Percentiles rank a stretch among this genome's conserved stretches.
Conservation (phyloP, 2,888 invertebrate species). For the Desoria tigrina region DNA sequence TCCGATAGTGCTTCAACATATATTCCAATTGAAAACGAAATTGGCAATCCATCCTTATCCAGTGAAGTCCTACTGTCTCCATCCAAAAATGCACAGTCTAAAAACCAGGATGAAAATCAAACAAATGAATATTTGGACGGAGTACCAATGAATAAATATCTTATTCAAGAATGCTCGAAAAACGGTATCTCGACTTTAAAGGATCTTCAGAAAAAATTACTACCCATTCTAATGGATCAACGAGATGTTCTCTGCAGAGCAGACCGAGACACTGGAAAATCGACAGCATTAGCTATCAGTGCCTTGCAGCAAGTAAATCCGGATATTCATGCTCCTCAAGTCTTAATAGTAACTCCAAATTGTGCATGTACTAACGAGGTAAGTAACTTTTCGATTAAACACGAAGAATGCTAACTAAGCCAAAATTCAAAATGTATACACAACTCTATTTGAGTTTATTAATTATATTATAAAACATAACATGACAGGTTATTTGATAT, state of each 20-base stretch:
- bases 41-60: too few species aligned
- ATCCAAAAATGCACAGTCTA: too few species aligned
- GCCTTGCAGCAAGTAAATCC: neutral
- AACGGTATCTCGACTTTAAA: neutral
- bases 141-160: conserved; percentile 1
- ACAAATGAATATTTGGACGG: too few species aligned
- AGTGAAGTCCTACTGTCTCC: too few species aligned
- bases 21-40: too few species aligned
- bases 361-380: neutral
- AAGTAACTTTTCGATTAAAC: too few species aligned
- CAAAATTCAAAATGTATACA: too few species aligned
- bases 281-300: neutral
- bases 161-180: neutral
- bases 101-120: too few species aligned
- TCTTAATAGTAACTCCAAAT: neutral
- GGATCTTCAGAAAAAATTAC: neutral
- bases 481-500: neutral
- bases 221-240: conserved; percentile 1
- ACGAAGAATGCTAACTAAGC: too few species aligned
- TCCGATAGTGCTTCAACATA: too few species aligned
- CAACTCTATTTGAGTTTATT: too few species aligned
- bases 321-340: neutral
- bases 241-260: neutral
- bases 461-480: too few species aligned
- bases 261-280: neutral